Evolutionary conservation across 2,888 invertebrate genomes (phyloP), one percentile per base, ranked within the genome.

Genomic region (Dasysyrphus tricinctus): DNA sequence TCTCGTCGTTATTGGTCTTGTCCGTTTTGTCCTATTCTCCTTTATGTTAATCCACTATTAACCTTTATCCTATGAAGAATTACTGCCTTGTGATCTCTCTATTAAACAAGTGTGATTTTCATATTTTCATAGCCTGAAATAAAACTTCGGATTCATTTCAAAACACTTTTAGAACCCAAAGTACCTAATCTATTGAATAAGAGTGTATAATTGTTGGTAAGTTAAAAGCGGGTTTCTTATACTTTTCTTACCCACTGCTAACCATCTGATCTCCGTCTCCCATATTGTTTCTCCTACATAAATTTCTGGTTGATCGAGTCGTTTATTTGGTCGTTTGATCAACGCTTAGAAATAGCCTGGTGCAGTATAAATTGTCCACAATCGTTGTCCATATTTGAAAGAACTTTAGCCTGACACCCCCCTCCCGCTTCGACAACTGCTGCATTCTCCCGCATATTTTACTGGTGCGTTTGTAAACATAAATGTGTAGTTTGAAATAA

Each of bases 381-480:
- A 76, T 80, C 61, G 39, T 12, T 70, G 70, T 56, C 72, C 65
- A 72, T 79, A 82, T 82, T 82, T 67, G 59, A 75, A 65, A 82
- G 82, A 86, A 82, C 78, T 54, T 74, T 72, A 49, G 42, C 39
- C n/a, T 69, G 65, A 34, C 5, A 14, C n/a, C 11, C 19, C 2
- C 8, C 14, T 42, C 4, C n/a, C 24, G 16, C 34, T 14, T 32
- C 12, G 16, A 11, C 6, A 24, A 1, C 39, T 37, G 2, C 7
- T 24, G 16, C n/a, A 42, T 42, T 42, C 14, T 42, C 39, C 44
- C 12, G 59, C 72, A 63, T 75, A 72, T 57, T 39, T 67, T 65
- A 74, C 44, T 44, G 37, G 44, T 77, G 67, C 80, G 74, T 85
- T 85, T 85, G 77, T 74, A 77, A 85, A 85, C 85, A 80, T 85